Conservation (phyloP, 2,888 invertebrate species). For the Nemoura dubitans region DNA sequence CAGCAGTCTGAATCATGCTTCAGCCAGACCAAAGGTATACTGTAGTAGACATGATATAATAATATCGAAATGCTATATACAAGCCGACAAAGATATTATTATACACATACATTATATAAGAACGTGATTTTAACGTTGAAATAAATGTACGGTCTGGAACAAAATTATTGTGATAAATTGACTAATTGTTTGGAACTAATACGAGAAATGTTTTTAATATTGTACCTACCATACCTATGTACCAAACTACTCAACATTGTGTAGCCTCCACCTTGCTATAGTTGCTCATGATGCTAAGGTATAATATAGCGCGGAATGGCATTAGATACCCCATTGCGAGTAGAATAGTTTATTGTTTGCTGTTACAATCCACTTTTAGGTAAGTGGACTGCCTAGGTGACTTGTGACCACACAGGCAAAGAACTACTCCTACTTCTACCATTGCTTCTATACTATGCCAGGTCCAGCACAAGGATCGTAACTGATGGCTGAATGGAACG, state of each 20-base stretch:
- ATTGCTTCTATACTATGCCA: not conserved
- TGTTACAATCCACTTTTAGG: constrained; percentile 5
- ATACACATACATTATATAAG: not conserved
- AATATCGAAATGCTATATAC: not conserved
- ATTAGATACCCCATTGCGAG: not conserved
- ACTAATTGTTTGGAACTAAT: not conserved
- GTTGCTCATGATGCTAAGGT: not conserved
- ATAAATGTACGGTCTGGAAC: not conserved
- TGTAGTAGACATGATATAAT: not conserved
- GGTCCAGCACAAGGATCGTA: not conserved
- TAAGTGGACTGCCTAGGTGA: not conserved
- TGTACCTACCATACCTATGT: not conserved
- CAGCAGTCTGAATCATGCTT: not conserved
- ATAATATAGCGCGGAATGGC: not conserved
- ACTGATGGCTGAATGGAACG: not conserved
- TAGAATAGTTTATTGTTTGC: not conserved
- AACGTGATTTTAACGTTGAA: not conserved
- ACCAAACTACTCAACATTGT: too few species aligned
- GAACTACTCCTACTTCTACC: not conserved
- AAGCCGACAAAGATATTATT: too few species aligned
- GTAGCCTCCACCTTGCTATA: too few species aligned
- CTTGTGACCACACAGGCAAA: not conserved
- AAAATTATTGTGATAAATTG: not conserved
- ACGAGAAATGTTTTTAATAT: too few species aligned
- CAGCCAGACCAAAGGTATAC: too few species aligned